These are phyloP conservation scores for Semnornis frantzii DNA, from an alignment of 2,113 vertebrate species.

Conservation along the genomic window DNA sequence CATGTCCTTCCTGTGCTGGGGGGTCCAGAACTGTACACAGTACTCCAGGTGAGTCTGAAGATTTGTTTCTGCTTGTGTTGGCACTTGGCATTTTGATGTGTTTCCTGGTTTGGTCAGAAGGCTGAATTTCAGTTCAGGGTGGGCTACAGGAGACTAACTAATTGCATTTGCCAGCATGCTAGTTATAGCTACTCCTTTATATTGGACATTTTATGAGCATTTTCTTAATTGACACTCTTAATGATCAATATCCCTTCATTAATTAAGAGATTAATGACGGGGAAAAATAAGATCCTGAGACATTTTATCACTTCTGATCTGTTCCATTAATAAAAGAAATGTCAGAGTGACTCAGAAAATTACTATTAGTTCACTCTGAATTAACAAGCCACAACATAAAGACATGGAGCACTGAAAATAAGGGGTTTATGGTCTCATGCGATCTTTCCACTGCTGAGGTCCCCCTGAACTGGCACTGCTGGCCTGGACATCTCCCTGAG, in stretches of 20 bases:
- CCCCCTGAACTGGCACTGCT: neutral
- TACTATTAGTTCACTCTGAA: constrained; percentile 3
- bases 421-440: neutral
- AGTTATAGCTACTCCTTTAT: constrained; percentile 32
- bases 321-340: constrained; percentile 35
- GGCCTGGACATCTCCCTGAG: neutral
- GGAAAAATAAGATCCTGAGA: neutral
- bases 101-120: neutral
- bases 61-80: accelerated
- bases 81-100: neutral
- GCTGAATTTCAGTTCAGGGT: neutral
- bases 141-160: neutral
- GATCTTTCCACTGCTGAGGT: neutral
- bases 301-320: constrained; percentile 42
- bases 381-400: constrained; percentile 11
- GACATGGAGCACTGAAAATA: neutral
- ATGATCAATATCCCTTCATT: constrained; percentile 45
- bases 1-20: too few relatives aligned
- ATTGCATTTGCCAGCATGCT: neutral
- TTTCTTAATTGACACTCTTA: constrained; percentile 43
- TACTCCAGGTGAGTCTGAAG: neutral
- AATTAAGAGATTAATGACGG: neutral
- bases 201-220: constrained; percentile 26
- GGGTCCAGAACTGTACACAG: too few relatives aligned
- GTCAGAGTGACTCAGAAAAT: constrained; percentile 16